Evolutionary conservation across 1,140 invertebrate genomes (phyloP).

Genomic region (Anoplolepis gracilipes): DNA sequence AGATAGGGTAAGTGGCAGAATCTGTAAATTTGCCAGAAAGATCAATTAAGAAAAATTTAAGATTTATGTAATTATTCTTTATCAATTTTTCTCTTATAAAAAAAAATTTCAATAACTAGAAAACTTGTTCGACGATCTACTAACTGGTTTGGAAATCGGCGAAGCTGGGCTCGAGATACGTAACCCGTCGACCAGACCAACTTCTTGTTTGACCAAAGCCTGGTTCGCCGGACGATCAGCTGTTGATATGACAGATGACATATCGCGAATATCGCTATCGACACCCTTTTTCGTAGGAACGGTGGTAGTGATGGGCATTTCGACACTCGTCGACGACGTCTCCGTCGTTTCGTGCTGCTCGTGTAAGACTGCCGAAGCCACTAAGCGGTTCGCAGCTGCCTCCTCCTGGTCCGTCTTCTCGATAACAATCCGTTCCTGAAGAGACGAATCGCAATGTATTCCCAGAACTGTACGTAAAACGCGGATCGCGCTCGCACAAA

Average conservation of each 20-base stretch:
- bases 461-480: constrained; percentile 45
- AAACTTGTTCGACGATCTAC: constrained; percentile 10
- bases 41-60: not conserved
- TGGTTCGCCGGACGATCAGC: constrained; percentile 57
- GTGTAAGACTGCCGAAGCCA: constrained; percentile 73
- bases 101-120: not conserved
- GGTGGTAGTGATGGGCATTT: constrained; percentile 3
- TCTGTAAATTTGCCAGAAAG: constrained; percentile 69
- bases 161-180: constrained; percentile 78
- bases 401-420: constrained; percentile 74
- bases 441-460: constrained; percentile 64
- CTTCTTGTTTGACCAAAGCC: constrained; percentile 61
- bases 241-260: constrained; percentile 18
- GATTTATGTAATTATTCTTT: not conserved
- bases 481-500: constrained; percentile 63
- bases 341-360: constrained; percentile 72
- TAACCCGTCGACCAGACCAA: constrained; percentile 47
- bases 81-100: not conserved
- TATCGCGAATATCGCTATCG: constrained; percentile 57
- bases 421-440: constrained; percentile 80
- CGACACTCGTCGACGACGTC: constrained; percentile 56
- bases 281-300: constrained; percentile 32
- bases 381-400: constrained; percentile 62
- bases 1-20: constrained; percentile 81
- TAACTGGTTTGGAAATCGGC: constrained; percentile 80